Base-by-base conservation (phyloP, 2,888 invertebrate genomes). In the Blastobasis lacticolella region DNA sequence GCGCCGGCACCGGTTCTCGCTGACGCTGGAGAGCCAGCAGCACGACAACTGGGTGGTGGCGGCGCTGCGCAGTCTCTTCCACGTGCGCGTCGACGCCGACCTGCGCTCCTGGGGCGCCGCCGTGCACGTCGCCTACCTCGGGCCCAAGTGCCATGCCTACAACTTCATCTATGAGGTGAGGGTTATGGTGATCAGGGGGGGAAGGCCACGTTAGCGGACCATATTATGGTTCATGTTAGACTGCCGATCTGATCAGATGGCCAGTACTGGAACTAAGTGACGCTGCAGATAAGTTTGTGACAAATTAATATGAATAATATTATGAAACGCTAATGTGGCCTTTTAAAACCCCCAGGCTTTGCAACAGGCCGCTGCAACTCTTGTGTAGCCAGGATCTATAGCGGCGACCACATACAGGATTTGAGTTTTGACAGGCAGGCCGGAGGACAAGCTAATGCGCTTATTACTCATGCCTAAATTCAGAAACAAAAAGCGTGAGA, bases 71-170 rank as follows among this genome's bases (percentile, higher is more conserved):
- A 75, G 85, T 63, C 66, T 78, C 62, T 88, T 88, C 73, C 77
- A 79, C 57, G 57, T 85, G 57, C 73, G 77, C 37, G 69, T 83
- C 5, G 79, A 81, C 61, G 75, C 84, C 10, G 79, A 82, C 58
- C 66, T 78, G 38, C 77, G 77, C 54, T 64, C 75, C 10, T 78
- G 80, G 78, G 81, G 83, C 49, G 65, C 85, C 48, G 59, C 74
- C 53, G 71, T 82, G 7, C 77, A 75, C 63, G 85, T 86, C 56
- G 71, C 80, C 0, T 88, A 81, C 64, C 77, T 88, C 54, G 88
- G 88, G 1, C 88, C 88, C 46, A 78, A 81, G 64, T 74, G 74
- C 53, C 71, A 76, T 37, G 79, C 87, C 0, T 65, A 63, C 46
- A 64, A 73, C 43, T 88, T 62, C 53, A 69, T 67, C 0, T 88